Evolutionary conservation across 2,888 invertebrate species (phyloP).

Genomic region (Liodrosophila aerea): DNA sequence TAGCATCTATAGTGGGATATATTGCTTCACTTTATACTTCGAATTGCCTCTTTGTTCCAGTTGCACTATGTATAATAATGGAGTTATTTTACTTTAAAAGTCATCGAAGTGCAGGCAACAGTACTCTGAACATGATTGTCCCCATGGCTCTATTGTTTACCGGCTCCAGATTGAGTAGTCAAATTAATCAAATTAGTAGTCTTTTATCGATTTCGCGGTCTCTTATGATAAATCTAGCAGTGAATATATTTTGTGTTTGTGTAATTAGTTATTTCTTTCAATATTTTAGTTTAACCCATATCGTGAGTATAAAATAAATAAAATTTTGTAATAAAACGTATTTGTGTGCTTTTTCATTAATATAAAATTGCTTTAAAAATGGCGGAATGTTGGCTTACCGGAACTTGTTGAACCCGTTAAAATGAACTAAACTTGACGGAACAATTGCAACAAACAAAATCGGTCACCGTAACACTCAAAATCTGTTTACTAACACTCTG

Average conservation of each 20-base stretch:
- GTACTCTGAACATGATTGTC: constrained; percentile 23
- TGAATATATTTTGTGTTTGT: constrained; percentile 51
- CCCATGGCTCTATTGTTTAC: constrained; percentile 38
- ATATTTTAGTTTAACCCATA: constrained; percentile 14
- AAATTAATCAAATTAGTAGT: constrained; percentile 24
- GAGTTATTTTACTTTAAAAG: constrained; percentile 37
- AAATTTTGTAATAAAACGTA: background rate
- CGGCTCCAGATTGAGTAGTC: constrained; percentile 15
- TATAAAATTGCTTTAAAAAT: too few species aligned
- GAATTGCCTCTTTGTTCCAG: constrained; percentile 39
- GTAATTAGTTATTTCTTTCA: constrained; percentile 25
- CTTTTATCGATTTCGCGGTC: constrained; percentile 37
- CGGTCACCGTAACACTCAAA: too few species aligned
- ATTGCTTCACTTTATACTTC: constrained; percentile 32
- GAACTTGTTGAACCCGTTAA: too few species aligned
- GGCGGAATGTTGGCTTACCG: too few species aligned
- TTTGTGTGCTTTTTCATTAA: too few species aligned
- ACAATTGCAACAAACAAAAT: too few species aligned
- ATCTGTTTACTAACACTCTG: too few species aligned
- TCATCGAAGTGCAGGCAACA: constrained; percentile 18
- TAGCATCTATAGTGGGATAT: constrained; percentile 42
- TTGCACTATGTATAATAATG: constrained; percentile 35
- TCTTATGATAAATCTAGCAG: constrained; percentile 40
- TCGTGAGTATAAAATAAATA: constrained; percentile 35
- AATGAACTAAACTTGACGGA: too few species aligned